Evolutionary conservation across 2,797 vertebrate species (phyloP).

Genomic region (Gymnothorax reevesii): DNA sequence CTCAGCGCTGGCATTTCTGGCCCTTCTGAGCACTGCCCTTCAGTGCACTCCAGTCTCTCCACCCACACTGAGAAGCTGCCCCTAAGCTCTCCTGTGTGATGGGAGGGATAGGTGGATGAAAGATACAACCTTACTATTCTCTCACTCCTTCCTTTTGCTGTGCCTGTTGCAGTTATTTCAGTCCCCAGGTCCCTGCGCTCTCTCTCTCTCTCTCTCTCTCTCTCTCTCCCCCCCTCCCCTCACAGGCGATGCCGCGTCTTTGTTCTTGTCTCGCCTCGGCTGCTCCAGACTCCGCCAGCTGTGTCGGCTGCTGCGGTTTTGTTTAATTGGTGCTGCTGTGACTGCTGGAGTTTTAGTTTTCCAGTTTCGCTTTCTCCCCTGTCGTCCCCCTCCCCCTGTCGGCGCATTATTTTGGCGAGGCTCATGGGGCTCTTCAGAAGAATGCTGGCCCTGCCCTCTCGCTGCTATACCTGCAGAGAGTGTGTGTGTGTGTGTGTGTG

Average conservation of each 20-base stretch:
- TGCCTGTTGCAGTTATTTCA: constrained; percentile 13
- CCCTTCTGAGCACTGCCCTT: constrained; percentile 50
- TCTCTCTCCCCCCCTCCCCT: constrained; percentile 25
- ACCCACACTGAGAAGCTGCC: not conserved
- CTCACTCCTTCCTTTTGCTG: constrained; percentile 35
- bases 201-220: constrained; percentile 36
- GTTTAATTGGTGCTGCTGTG: constrained; percentile 67
- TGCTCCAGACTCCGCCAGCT: not conserved
- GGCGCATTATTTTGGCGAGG: not conserved
- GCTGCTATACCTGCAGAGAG: no score
- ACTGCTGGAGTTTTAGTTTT: not conserved
- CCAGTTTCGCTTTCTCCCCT: not conserved
- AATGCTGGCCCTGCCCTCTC: not conserved
- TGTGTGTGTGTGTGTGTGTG: no score
- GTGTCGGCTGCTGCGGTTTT: constrained; percentile 55
- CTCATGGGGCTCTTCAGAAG: not conserved
- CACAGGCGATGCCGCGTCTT: not conserved
- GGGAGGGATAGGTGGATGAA: not conserved
- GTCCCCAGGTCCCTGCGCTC: constrained; percentile 17
- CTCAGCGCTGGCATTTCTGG: constrained; percentile 74
- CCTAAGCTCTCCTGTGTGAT: not conserved
- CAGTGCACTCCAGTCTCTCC: not conserved
- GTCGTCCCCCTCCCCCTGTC: not conserved
- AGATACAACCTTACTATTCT: not conserved
- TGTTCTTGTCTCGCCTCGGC: not conserved